Conservation (phyloP, 1,140 invertebrate species). For the Drosophila repleta region DNA sequence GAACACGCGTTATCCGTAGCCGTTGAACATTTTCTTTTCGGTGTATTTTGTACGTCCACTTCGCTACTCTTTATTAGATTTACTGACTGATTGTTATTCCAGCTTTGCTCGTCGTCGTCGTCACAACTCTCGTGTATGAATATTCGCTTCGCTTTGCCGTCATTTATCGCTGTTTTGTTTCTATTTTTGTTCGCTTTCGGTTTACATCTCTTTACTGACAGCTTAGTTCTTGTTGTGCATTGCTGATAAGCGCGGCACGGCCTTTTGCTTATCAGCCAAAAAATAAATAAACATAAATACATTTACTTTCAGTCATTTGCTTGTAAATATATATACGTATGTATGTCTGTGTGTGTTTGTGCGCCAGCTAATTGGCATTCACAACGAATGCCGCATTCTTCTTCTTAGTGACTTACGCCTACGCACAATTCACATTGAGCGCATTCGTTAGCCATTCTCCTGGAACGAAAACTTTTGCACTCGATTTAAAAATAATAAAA, state of each 20-base stretch:
- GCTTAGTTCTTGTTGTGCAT: conserved; percentile 72
- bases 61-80: conserved; percentile 50
- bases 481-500: conserved; percentile 22
- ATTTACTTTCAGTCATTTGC: conserved; percentile 21
- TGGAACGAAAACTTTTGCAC: conserved; percentile 17
- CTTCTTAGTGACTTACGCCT: conserved; percentile 38
- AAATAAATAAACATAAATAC: conserved; percentile 48
- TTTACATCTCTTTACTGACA: conserved; percentile 37
- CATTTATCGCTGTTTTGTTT: conserved; percentile 69
- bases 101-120: conserved; percentile 31
- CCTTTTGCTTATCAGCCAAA: conserved; percentile 71
- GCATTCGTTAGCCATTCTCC: background rate
- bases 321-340: no score
- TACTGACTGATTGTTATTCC: conserved; percentile 65
- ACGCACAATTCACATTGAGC: conserved; percentile 9
- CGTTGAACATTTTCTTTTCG: conserved; percentile 32
- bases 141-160: conserved; percentile 52
- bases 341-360: background rate
- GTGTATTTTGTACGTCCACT: conserved; percentile 46
- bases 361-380: conserved; percentile 46
- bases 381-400: conserved; percentile 9
- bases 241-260: conserved; percentile 67
- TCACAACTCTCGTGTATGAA: conserved; percentile 41
- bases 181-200: conserved; percentile 73
- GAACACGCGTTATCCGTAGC: conserved; percentile 21